Conservation (phyloP, 1,140 invertebrate species). For the Aphidius ervi region DNA sequence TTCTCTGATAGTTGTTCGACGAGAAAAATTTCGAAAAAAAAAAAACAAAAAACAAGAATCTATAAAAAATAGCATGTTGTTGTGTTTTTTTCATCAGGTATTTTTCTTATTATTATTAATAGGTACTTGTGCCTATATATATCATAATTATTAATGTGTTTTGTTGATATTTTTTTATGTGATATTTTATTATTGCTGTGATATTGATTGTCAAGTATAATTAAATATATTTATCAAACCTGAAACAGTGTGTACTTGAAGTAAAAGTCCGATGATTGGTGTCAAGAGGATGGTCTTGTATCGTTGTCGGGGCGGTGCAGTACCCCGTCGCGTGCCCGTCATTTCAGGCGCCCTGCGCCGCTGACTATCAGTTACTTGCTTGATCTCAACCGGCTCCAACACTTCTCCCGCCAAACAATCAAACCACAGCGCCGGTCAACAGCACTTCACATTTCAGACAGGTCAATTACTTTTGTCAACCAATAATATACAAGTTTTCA, state of each 20-base stretch:
- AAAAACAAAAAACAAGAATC: conserved; percentile 8
- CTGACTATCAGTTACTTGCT: conserved; percentile 24
- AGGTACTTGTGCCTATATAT: conserved; percentile 24
- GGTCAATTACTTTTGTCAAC: conserved; percentile 24
- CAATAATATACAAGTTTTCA: neutral
- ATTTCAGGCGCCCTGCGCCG: conserved; percentile 45
- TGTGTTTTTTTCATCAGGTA: neutral
- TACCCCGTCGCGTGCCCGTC: conserved; percentile 43
- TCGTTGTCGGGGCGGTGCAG: conserved; percentile 31
- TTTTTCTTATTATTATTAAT: conserved; percentile 30
- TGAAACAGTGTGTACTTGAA: conserved; percentile 35
- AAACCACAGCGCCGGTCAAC: conserved; percentile 6
- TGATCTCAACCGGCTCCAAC: conserved; percentile 21
- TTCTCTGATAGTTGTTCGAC: conserved; percentile 3
- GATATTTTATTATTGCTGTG: too few relatives aligned
- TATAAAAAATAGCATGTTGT: neutral
- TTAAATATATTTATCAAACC: conserved; percentile 30
- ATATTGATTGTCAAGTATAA: conserved; percentile 1
- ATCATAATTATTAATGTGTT: too few relatives aligned
- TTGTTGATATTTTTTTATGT: too few relatives aligned
- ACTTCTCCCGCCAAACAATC: conserved; percentile 15
- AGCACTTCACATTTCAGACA: conserved; percentile 38
- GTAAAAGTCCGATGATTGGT: conserved; percentile 33
- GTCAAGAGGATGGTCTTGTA: conserved; percentile 36
- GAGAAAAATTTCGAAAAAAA: conserved; percentile 1